These are phyloP conservation scores for Poeciliopsis gracilis DNA, from an alignment of 2,797 vertebrate species.

Conservation along the genomic window DNA sequence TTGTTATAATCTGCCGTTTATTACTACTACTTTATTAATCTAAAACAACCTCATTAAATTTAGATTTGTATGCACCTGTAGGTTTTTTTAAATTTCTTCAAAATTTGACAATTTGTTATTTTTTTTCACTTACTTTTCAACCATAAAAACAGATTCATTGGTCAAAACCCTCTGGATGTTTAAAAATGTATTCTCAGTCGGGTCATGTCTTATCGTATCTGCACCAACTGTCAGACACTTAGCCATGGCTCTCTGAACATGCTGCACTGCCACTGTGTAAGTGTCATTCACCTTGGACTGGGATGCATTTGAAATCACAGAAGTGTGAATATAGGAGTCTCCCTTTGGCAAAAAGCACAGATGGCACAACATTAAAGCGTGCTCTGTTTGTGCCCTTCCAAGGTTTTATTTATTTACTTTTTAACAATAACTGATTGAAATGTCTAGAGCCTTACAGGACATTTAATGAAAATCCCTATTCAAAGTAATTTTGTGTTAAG, in stretches of 20 bases:
- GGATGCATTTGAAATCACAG: slow-evolving; percentile 65
- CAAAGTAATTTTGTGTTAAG: slow-evolving; percentile 14
- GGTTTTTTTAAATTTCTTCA: not conserved
- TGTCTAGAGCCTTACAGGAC: slow-evolving; percentile 27
- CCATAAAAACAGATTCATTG: slow-evolving; percentile 11
- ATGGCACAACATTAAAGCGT: slow-evolving; percentile 52
- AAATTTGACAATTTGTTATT: not conserved
- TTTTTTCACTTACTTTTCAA: not conserved
- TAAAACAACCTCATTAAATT: slow-evolving; percentile 3
- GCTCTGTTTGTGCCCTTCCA: slow-evolving; percentile 27
- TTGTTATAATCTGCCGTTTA: too few relatives aligned
- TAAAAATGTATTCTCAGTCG: slow-evolving; percentile 44
- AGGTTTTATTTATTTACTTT: not conserved
- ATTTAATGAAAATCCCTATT: slow-evolving; percentile 24
- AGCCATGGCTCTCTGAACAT: slow-evolving; percentile 71
- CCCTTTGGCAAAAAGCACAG: slow-evolving; percentile 61
- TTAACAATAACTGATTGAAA: slow-evolving; percentile 24
- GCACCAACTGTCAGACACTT: slow-evolving; percentile 68
- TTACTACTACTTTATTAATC: not conserved
- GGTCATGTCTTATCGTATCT: slow-evolving; percentile 69
- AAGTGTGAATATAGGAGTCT: slow-evolving; percentile 63
- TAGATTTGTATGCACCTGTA: not conserved
- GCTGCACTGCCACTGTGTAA: slow-evolving; percentile 66
- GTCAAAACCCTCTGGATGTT: slow-evolving; percentile 15
- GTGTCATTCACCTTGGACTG: slow-evolving; percentile 73